These are phyloP conservation scores for Dynastes hyllus DNA, from an alignment of 2,888 invertebrate species.

Conservation along the genomic window DNA sequence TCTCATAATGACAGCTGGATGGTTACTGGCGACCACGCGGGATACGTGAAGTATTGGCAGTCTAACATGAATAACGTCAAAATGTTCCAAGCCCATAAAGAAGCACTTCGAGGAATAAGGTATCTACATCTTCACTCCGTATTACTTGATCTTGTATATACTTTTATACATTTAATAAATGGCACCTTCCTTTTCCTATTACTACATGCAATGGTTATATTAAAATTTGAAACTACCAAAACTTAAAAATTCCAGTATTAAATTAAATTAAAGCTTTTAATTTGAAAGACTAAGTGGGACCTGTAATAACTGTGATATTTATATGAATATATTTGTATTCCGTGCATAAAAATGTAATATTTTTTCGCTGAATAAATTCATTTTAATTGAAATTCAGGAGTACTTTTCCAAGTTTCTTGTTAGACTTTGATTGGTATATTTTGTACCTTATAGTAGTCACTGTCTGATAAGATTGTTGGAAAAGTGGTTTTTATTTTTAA, in stretches of 20 bases:
- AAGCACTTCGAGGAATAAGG: slow-evolving; percentile 98
- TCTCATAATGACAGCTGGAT: slow-evolving; percentile 99
- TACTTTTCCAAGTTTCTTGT: slow-evolving; percentile 66
- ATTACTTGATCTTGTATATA: slow-evolving; percentile 67
- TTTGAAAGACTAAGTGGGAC: slow-evolving; percentile 44
- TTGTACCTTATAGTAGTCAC: slow-evolving; percentile 45
- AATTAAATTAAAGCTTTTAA: slow-evolving; percentile 51
- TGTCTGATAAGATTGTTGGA: slow-evolving; percentile 67
- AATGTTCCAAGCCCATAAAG: slow-evolving; percentile 99
- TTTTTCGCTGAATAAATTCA: slow-evolving; percentile 67
- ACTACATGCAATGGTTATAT: slow-evolving; percentile 53
- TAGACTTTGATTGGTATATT: slow-evolving; percentile 60
- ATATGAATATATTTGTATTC: slow-evolving; percentile 59
- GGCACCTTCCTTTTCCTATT: slow-evolving; percentile 67
- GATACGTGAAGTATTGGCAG: slow-evolving; percentile 99
- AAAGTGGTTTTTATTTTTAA: slow-evolving; percentile 67
- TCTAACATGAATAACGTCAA: slow-evolving; percentile 99
- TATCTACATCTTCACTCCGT: slow-evolving; percentile 75
- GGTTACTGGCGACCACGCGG: slow-evolving; percentile 99
- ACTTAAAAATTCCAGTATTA: slow-evolving; percentile 46
- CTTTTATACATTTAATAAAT: slow-evolving; percentile 66
- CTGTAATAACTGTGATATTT: slow-evolving; percentile 62
- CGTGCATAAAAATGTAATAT: slow-evolving; percentile 63
- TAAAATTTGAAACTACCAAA: slow-evolving; percentile 52
- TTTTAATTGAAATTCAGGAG: slow-evolving; percentile 62